These are phyloP conservation scores for Drosophila kambysellisi DNA, from an alignment of 2,888 invertebrate genomes.

Conservation along the genomic window DNA sequence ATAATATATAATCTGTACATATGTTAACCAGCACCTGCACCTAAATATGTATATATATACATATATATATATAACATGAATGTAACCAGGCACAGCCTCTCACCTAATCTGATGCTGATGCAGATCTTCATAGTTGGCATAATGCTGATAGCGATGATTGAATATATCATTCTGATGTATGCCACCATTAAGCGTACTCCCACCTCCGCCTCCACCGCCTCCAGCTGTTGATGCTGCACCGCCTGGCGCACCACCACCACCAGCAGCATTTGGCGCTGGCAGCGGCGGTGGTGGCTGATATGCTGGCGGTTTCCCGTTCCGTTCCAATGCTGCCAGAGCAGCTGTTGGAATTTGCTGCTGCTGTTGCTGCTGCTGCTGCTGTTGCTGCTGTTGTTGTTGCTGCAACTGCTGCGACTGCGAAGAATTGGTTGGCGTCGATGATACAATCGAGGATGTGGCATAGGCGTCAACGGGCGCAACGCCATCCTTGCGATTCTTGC, in stretches of 20 bases:
- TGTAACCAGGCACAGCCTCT: slow-evolving; percentile 74
- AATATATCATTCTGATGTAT: slow-evolving; percentile 85
- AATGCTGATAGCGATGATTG: slow-evolving; percentile 87
- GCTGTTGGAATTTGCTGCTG: slow-evolving; percentile 82
- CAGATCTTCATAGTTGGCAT: slow-evolving; percentile 94
- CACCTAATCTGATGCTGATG: slow-evolving; percentile 94
- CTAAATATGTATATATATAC: neutral
- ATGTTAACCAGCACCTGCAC: slow-evolving; percentile 34
- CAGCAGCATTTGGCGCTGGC: slow-evolving; percentile 76
- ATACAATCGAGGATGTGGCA: slow-evolving; percentile 36
- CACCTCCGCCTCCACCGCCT: neutral
- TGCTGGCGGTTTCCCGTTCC: slow-evolving; percentile 83
- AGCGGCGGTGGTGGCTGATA: slow-evolving; percentile 85
- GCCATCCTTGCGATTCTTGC: slow-evolving; percentile 88
- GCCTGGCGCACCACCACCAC: slow-evolving; percentile 34
- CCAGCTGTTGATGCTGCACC: neutral
- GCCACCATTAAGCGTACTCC: slow-evolving; percentile 64
- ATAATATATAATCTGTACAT: neutral
- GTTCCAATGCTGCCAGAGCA: slow-evolving; percentile 81
- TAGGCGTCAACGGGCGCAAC: slow-evolving; percentile 82
- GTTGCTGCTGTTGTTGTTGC: slow-evolving; percentile 80
- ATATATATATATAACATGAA: neutral
- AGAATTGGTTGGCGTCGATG: slow-evolving; percentile 48
- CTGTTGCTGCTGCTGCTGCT: slow-evolving; percentile 76
- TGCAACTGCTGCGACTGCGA: slow-evolving; percentile 77